These are phyloP conservation scores for Drosophila nr. fundita DNA, from an alignment of 2,888 invertebrate genomes.

Conservation along the genomic window DNA sequence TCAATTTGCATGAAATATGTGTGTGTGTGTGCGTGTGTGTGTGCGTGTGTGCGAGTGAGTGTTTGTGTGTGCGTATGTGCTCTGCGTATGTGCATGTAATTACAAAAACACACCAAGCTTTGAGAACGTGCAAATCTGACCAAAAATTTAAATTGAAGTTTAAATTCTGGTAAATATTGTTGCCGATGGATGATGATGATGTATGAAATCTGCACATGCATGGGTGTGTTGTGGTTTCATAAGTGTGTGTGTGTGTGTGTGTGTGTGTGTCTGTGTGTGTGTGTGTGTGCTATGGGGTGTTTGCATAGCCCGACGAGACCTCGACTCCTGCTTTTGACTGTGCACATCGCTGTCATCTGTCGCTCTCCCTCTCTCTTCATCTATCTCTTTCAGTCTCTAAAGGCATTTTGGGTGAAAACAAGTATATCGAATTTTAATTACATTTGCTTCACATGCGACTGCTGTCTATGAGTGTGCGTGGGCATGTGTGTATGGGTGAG, in stretches of 20 bases:
- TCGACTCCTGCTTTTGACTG: slow-evolving; percentile 28
- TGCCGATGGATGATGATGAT: slow-evolving; percentile 62
- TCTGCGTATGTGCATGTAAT: slow-evolving; percentile 66
- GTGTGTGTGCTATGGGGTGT: slow-evolving; percentile 31
- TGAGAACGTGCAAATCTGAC: slow-evolving; percentile 80
- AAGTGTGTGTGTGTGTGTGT: slow-evolving; percentile 12
- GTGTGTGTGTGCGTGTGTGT: slow-evolving; percentile 4
- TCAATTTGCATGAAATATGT: slow-evolving; percentile 74
- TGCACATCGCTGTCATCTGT: slow-evolving; percentile 36
- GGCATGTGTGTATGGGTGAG: slow-evolving; percentile 16
- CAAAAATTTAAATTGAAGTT: slow-evolving; percentile 81
- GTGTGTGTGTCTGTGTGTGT: slow-evolving; percentile 18
- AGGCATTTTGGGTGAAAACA: slow-evolving; percentile 75
- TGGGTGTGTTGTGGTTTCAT: slow-evolving; percentile 16
- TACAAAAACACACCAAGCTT: slow-evolving; percentile 73
- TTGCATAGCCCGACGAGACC: slow-evolving; percentile 47
- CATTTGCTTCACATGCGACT: slow-evolving; percentile 71
- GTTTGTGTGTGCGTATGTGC: slow-evolving; percentile 27
- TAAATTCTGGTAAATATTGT: slow-evolving; percentile 70
- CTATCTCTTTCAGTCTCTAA: slow-evolving; percentile 54
- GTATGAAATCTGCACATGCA: slow-evolving; percentile 54
- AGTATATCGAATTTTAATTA: slow-evolving; percentile 82
- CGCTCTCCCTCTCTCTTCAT: background rate
- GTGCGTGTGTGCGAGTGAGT: slow-evolving; percentile 28
- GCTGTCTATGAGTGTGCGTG: background rate